Base-by-base conservation (phyloP, 2,113 vertebrate species). In the Meles meles region DNA sequence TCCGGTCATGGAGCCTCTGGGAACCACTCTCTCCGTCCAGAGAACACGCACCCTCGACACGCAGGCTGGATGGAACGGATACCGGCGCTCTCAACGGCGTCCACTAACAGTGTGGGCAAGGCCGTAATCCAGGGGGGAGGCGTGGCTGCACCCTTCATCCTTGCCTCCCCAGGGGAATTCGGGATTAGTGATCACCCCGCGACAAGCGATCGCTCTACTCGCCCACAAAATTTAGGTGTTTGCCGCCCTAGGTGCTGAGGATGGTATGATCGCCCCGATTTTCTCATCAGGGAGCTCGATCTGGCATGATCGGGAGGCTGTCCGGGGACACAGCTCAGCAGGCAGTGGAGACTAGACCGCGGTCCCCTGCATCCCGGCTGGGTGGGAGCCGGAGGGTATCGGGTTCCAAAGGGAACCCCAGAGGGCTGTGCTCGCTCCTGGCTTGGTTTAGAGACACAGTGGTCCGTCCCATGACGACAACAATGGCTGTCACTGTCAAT, bases 31-130 rank as follows among this genome's bases (percentile, higher is more conserved):
- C 0, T 14, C 31, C 0, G 39, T 2, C 23, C 3, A 7, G 29
- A 14, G 65, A 42, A 82, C 37, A 7, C 17, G 20, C 20, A 1
- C 37, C 20, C 67, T 49, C 77, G 55, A 67, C 69, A 31, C 0
- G 7, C 12, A 0, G 5, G 0, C 44, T 1, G 8, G 55, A 0
- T 6, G 25, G 14, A 34, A 17, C 1, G 14, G 23, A 13, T 1
- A 49, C 2, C 37, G 3, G 3, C 0, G 23, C 69, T 17, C 17
- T 59, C 2, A 1, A 1, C 7, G 0, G 44, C 12, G 3, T 1
- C 44, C 59, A 0, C 2, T 13, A 42, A 1, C 1, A 2, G 71
- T 14, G 88, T 4, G 10, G 4, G 13, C 13, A 17, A 0, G 34
- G 0, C 34, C 3, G 0, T 1, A 11, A 34, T 20, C 8, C 25